phyloP scores from a whole-genome alignment of 2,113 vertebrate species.

The Garra rufa region DNA sequence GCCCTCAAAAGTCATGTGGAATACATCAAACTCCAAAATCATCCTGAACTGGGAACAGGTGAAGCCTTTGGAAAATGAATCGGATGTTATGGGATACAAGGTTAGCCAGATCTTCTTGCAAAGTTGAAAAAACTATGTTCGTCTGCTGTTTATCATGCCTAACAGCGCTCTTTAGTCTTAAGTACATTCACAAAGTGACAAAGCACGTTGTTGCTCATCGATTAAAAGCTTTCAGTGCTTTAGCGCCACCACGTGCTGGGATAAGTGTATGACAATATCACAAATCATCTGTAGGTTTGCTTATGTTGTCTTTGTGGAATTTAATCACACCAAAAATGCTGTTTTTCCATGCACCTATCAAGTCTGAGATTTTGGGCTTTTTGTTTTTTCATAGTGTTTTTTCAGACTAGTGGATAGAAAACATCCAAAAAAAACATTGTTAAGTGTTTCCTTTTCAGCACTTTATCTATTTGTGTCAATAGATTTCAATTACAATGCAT shows the following conservation, averaged over 20 bases:
- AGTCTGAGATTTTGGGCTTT: too few relatives aligned
- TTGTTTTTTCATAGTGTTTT: too few relatives aligned
- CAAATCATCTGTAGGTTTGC: background rate
- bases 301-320: background rate
- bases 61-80: slow-evolving; percentile 95
- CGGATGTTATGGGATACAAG: slow-evolving; percentile 98
- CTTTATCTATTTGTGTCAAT: too few relatives aligned
- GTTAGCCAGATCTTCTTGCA: slow-evolving; percentile 73
- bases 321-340: too few relatives aligned
- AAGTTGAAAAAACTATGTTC: background rate
- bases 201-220: background rate
- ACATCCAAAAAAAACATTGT: too few relatives aligned
- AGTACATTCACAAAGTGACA: background rate
- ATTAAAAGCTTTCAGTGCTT: background rate
- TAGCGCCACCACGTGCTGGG: background rate
- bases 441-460: too few relatives aligned
- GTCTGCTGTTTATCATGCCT: background rate
- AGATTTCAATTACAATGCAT: too few relatives aligned
- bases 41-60: slow-evolving; percentile 98
- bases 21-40: slow-evolving; percentile 94
- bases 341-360: too few relatives aligned
- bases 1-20: slow-evolving; percentile 94
- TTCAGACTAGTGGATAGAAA: too few relatives aligned
- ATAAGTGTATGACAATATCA: background rate
- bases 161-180: background rate